Evolutionary conservation across 2,888 invertebrate genomes (phyloP), one percentile per base, ranked within the genome.

Genomic region (Myathropa florea): DNA sequence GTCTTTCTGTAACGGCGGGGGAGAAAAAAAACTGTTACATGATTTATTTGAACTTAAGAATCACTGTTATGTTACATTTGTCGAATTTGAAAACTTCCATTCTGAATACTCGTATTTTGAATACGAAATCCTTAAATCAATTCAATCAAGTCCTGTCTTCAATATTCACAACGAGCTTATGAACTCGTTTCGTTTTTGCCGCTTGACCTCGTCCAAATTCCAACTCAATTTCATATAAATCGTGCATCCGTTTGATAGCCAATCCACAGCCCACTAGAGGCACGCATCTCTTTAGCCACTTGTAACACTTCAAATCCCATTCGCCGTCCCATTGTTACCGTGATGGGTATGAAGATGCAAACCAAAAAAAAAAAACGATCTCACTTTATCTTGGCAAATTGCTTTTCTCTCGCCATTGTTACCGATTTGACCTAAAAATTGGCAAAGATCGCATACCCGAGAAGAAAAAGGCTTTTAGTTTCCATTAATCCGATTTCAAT

Each of bases 401-500:
- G 28, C 36, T 70, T 61, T 72, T 61, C 61, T 73, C 73, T 55
- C 33, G 26, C 33, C 53, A 64, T 73, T 73, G 73, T 73, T 64
- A 24, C 33, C 33, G 64, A 63, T 33, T 73, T 64, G 64, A 73
- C 73, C 73, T 14, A 73, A 73, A 73, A 70, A 55, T 26, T 46
- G 46, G 18, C 46, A 46, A 46, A 46, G 46, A 46, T 46, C 46
- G 46, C 46, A 18, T 18, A 46, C 39, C n/a, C 46, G 46, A 46
- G 18, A 46, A 12, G 7, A 71, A 60, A n/a, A 18, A 9, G 3
- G 33, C 21, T 14, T 33, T 36, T 68, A 26, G 65, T 46, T 67
- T 55, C 55, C 18, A 55, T 30, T 67, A 67, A 61, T 80, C 79
- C 76, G 76, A 65, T 79, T 79, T 64, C 72, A 72, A 72, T 79